These are phyloP conservation scores for Datnioides undecimradiatus DNA, from an alignment of 2,113 vertebrate genomes.

Conservation along the genomic window DNA sequence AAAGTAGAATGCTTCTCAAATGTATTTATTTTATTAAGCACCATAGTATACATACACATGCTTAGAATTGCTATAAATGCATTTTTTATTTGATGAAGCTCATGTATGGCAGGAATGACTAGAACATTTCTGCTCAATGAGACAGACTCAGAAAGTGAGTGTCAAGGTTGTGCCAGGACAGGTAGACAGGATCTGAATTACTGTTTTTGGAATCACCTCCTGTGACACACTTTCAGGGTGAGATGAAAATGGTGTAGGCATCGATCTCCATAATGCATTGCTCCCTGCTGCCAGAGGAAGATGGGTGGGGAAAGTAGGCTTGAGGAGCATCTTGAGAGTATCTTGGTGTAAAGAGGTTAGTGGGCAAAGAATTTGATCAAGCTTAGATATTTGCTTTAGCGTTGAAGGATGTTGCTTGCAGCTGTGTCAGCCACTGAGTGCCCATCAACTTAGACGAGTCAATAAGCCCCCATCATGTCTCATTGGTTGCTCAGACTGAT, in stretches of 20 bases:
- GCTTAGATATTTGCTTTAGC: slow-evolving; percentile 66
- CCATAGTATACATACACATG: background rate
- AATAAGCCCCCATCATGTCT: slow-evolving; percentile 85
- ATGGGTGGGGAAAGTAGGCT: background rate
- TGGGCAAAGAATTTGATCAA: slow-evolving; percentile 84
- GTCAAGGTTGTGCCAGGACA: slow-evolving; percentile 33
- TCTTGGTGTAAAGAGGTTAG: slow-evolving; percentile 72
- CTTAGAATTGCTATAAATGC: too few species aligned
- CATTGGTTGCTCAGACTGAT: slow-evolving; percentile 81
- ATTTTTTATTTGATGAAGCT: background rate
- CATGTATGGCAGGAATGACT: slow-evolving; percentile 1
- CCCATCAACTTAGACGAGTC: slow-evolving; percentile 84
- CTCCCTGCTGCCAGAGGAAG: slow-evolving; percentile 36
- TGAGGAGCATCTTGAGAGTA: slow-evolving; percentile 52
- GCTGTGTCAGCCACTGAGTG: slow-evolving; percentile 83
- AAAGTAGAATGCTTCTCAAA: background rate
- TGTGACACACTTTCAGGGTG: slow-evolving; percentile 71
- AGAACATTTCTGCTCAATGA: background rate
- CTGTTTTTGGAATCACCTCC: slow-evolving; percentile 39
- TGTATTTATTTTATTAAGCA: background rate
- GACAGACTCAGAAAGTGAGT: slow-evolving; percentile 8
- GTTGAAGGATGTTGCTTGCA: slow-evolving; percentile 54
- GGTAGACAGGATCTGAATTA: slow-evolving; percentile 20
- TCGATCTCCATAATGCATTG: slow-evolving; percentile 75
- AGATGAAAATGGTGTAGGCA: slow-evolving; percentile 70